These are phyloP conservation scores for Lacerta bilineata DNA, from an alignment of 2,797 vertebrate species.

Conservation along the genomic window DNA sequence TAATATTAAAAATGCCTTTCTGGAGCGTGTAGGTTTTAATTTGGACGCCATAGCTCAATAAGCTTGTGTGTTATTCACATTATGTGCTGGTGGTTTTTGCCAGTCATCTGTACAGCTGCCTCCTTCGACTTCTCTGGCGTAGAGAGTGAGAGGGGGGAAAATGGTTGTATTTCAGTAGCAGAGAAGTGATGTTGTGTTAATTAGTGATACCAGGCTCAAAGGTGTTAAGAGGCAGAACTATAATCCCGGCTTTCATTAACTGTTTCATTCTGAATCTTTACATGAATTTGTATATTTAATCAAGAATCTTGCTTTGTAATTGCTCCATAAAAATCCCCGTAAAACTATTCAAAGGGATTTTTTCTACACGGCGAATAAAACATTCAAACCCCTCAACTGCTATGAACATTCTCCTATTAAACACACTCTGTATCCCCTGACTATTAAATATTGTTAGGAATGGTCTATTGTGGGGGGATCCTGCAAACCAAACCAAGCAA, in stretches of 20 bases:
- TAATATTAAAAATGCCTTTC: slow-evolving; percentile 27
- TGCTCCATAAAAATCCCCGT: neutral
- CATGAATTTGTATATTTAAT: neutral
- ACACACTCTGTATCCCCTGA: neutral
- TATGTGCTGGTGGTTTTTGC: neutral
- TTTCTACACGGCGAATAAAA: neutral
- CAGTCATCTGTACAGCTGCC: neutral
- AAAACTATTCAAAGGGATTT: neutral
- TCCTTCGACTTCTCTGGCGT: neutral
- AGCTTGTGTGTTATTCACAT: neutral
- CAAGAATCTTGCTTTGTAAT: slow-evolving; percentile 17
- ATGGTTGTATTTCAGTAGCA: neutral
- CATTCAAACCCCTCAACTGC: neutral
- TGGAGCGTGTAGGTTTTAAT: slow-evolving; percentile 26
- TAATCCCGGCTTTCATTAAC: slow-evolving; percentile 23
- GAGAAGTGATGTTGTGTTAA: slow-evolving; percentile 30
- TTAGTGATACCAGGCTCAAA: slow-evolving; percentile 19
- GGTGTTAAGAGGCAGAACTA: neutral
- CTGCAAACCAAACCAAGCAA: neutral
- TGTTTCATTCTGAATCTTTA: neutral
- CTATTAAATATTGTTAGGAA: slow-evolving; percentile 35
- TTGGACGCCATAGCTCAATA: neutral
- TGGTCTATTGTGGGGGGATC: neutral
- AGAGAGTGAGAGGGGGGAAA: neutral
- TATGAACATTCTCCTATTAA: neutral